Evolutionary conservation across 1,140 invertebrate genomes (phyloP).

Genomic region (Cataglyphis hispanica): DNA sequence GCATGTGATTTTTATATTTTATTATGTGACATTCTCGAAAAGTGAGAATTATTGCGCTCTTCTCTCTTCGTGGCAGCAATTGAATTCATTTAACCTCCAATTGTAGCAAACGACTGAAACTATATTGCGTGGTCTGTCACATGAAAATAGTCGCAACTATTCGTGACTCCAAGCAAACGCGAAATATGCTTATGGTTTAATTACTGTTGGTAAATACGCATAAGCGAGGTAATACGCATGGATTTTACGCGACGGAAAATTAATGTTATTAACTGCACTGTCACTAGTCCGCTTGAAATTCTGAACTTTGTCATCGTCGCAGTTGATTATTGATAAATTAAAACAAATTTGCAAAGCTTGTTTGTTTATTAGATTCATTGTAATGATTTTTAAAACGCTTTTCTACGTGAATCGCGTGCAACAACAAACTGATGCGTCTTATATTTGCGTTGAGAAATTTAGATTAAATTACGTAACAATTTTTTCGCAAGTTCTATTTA

Average conservation of each 20-base stretch:
- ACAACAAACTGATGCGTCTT: background rate
- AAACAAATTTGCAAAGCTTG: conserved; percentile 40
- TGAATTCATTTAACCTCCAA: conserved; percentile 75
- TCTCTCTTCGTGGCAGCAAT: conserved; percentile 51
- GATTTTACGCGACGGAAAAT: conserved; percentile 46
- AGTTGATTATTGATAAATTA: conserved; percentile 58
- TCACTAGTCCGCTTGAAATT: conserved; percentile 62
- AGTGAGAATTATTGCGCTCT: conserved; percentile 12
- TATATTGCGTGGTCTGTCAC: conserved; percentile 64
- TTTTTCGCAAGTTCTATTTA: background rate
- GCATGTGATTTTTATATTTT: background rate
- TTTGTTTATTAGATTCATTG: conserved; percentile 16
- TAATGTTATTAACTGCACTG: conserved; percentile 72
- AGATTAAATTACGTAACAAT: background rate
- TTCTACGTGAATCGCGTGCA: background rate
- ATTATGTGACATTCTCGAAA: conserved; percentile 11
- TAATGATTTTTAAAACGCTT: conserved; percentile 33
- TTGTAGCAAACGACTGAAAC: conserved; percentile 66
- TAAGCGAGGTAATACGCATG: conserved; percentile 18
- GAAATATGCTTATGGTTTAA: conserved; percentile 72
- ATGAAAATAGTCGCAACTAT: conserved; percentile 67
- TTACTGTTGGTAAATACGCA: conserved; percentile 65
- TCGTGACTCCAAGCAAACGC: conserved; percentile 36
- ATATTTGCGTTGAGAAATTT: no score
- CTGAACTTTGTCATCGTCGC: conserved; percentile 56